Base-by-base conservation (phyloP, 2,113 vertebrate species). In the Pheucticus melanocephalus region DNA sequence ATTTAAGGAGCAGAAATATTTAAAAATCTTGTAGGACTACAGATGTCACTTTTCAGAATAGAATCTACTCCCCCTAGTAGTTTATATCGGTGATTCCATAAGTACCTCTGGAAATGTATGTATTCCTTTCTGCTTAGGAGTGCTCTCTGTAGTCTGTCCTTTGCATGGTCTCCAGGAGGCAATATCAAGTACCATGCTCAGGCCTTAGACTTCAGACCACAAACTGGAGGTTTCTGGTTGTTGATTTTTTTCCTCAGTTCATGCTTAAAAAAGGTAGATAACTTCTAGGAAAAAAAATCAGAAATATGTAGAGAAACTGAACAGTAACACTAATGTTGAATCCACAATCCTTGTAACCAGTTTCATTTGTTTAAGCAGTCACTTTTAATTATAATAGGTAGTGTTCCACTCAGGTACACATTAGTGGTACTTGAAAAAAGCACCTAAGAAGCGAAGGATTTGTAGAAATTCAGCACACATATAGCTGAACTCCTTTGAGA, bases 401-500 rank as follows among this genome's bases (percentile, higher is more conserved):
- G 84, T 54, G 15, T 92, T 98, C 53, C 96, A 95, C 90, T 97
- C 73, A 87, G 94, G 92, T 95, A 96, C 97, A 96, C 82, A 81
- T 96, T 97, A 95, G 80, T 97, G 95, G 94, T 94, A 96, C 92
- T 95, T 97, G 96, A 92, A 98, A 98, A 94, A 96, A 98, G 91
- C 93, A 96, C 88, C 92, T 97, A 80, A 95, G 95, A 97, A 95
- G 88, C 50, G 84, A 95, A 93, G 88, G 88, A 95, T 96, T 71
- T 97, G 96, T 82, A 96, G 97, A 98, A 97, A 98, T 97, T 94
- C 97, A 98, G 97, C 98, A 96, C 92, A 83, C 90, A 83, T 96
- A 81, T 90, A 97, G 97, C 97, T 97, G 96, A 98, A 97, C 96
- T 98, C 75, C 96, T 97, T 94, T 86, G 96, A 97, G 94, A 86